These are phyloP conservation scores for Bradypodion pumilum DNA, from an alignment of 2,797 vertebrate genomes.

Conservation along the genomic window DNA sequence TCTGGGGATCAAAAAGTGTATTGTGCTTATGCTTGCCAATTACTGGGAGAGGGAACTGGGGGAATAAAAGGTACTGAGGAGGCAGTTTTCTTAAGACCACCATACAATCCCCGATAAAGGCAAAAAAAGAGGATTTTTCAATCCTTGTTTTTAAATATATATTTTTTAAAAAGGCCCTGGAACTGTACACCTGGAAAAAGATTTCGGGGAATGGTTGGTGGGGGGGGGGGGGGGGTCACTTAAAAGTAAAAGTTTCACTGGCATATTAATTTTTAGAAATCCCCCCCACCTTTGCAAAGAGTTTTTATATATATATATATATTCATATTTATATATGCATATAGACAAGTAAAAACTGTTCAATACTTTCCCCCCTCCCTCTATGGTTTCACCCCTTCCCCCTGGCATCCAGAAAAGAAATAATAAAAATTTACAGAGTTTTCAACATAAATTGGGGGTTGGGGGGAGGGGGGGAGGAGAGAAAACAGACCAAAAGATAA, in stretches of 20 bases:
- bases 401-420: neutral
- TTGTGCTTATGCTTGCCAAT: slow-evolving; percentile 30
- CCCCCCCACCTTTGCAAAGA: slow-evolving; percentile 30
- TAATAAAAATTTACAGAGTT: slow-evolving; percentile 21
- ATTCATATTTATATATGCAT: slow-evolving; percentile 26
- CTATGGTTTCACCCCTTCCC: neutral
- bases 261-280: slow-evolving; percentile 27
- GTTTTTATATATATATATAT: slow-evolving; percentile 27
- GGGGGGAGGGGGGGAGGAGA: neutral
- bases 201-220: neutral
- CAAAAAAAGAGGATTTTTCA: neutral
- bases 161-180: neutral
- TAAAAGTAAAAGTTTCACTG: slow-evolving; percentile 10
- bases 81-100: neutral
- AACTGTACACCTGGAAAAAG: neutral
- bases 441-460: neutral
- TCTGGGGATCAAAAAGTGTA: neutral
- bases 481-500: neutral
- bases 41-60: neutral
- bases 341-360: slow-evolving; percentile 36
- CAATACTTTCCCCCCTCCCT: neutral
- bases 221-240: neutral
- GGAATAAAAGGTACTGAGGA: neutral
- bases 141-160: neutral
- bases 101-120: neutral